A percentile compares a stretch with the other conserved stretches of the same genome.
Conservation (phyloP, 2,113 vertebrate species). For the Semnornis frantzii region DNA sequence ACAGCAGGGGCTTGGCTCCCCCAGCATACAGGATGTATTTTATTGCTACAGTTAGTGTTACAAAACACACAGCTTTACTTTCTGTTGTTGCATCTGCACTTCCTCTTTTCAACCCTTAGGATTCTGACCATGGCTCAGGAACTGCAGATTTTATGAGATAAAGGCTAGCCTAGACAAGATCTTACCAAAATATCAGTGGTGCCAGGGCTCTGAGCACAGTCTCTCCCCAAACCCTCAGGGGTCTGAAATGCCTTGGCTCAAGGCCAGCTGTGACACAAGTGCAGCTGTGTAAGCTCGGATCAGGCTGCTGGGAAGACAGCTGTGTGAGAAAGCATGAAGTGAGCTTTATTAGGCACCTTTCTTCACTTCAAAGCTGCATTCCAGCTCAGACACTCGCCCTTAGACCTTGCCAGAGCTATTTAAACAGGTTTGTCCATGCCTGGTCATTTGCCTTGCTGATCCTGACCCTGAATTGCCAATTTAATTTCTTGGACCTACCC, state of each 20-base stretch:
- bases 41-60: constrained; percentile 42
- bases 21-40: neutral
- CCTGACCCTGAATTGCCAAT: neutral
- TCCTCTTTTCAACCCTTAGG: constrained; percentile 6
- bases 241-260: neutral
- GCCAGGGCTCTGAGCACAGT: neutral
- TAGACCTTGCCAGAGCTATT: neutral
- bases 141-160: neutral
- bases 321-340: neutral
- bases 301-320: neutral
- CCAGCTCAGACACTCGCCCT: neutral
- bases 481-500: neutral
- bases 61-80: neutral
- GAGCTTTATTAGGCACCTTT: neutral
- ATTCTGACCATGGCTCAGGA: neutral
- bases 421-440: neutral
- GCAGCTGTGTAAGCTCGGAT: neutral
- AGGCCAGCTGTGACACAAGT: neutral
- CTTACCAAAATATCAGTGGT: neutral
- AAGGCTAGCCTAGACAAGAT: neutral
- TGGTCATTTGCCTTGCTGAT: neutral
- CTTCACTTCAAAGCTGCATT: neutral
- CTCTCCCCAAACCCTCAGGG: neutral
- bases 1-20: neutral
- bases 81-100: constrained; percentile 8